Conservation (phyloP, 2,888 invertebrate genomes). For the Hyppa rectilinea region DNA sequence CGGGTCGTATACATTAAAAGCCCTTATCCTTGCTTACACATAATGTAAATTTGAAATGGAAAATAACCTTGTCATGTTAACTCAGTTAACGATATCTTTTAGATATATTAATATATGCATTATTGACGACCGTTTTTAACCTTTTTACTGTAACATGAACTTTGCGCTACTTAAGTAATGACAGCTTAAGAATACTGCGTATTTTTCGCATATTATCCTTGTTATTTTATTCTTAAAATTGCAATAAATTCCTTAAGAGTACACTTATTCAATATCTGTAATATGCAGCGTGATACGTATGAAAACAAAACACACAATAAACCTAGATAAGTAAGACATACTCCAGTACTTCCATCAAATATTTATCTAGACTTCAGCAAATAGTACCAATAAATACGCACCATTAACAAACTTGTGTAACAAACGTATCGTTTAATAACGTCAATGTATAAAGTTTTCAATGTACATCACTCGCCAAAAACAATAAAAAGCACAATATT, state of each 20-base stretch:
- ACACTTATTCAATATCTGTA: slow-evolving; percentile 20
- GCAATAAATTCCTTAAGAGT: neutral
- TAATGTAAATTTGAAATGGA: slow-evolving; percentile 58
- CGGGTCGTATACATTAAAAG: slow-evolving; percentile 73
- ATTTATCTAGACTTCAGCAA: slow-evolving; percentile 60
- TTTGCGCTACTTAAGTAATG: neutral
- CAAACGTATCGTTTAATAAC: slow-evolving; percentile 42
- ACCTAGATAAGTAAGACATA: slow-evolving; percentile 54
- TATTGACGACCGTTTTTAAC: neutral
- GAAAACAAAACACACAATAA: slow-evolving; percentile 54
- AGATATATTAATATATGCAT: neutral
- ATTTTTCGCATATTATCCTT: neutral
- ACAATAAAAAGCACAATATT: slow-evolving; percentile 62
- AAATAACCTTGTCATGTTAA: slow-evolving; percentile 16
- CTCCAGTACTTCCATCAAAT: slow-evolving; percentile 54
- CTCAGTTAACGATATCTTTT: neutral
- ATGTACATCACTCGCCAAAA: slow-evolving; percentile 60
- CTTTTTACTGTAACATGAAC: neutral
- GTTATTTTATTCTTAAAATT: neutral
- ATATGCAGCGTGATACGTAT: slow-evolving; percentile 18
- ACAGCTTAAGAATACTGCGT: neutral
- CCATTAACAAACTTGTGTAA: slow-evolving; percentile 57
- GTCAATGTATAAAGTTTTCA: slow-evolving; percentile 62
- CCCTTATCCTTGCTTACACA: slow-evolving; percentile 59
- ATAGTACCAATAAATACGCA: slow-evolving; percentile 63